Percentiles rank a stretch among this genome's conserved stretches.
Evolutionary conservation across 2,888 invertebrate genomes (phyloP).

Genomic region (Ephialtes manifestator): DNA sequence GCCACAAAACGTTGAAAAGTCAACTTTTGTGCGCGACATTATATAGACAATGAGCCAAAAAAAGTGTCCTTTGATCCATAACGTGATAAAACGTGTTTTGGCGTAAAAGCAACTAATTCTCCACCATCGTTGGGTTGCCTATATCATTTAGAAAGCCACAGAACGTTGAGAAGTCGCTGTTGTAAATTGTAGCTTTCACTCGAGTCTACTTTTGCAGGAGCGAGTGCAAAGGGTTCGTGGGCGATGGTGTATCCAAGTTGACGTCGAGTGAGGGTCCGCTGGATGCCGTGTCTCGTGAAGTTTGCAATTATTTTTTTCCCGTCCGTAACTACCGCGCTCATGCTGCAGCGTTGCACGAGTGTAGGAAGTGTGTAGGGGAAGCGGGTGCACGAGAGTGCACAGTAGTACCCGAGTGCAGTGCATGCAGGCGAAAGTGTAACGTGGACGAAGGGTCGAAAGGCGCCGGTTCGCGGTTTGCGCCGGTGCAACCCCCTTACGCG

Average conservation of each 20-base stretch:
- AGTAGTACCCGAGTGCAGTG: conserved; percentile 58
- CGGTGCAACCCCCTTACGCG: conserved; percentile 64
- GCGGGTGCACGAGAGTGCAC: conserved; percentile 46
- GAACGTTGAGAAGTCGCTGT: not conserved
- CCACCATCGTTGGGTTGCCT: not conserved
- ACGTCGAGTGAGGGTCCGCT: conserved; percentile 55
- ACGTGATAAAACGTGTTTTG: not conserved
- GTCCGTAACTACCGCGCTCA: conserved; percentile 24
- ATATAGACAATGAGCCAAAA: not conserved
- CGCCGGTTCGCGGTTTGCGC: conserved; percentile 67
- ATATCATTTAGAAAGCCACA: not conserved
- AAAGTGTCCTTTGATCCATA: not conserved
- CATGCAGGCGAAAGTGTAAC: conserved; percentile 64
- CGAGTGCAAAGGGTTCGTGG: conserved; percentile 36
- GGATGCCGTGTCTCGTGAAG: conserved; percentile 58
- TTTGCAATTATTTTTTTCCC: conserved; percentile 75
- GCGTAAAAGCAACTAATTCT: not conserved
- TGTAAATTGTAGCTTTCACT: not conserved
- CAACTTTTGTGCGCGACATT: not conserved
- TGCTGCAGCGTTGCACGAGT: conserved; percentile 30
- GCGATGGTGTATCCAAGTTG: conserved; percentile 39
- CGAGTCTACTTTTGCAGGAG: not conserved
- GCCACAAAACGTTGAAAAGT: not conserved
- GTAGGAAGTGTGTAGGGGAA: conserved; percentile 8
- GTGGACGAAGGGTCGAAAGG: conserved; percentile 55